phyloP scores from a whole-genome alignment of 1,140 invertebrate species.

The Apis mellifera region Amel_HAv3.1 CM009934.2:2515501-2516000 shows the following conservation, averaged over 20 bases:
- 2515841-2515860: not conserved
- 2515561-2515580: no score
- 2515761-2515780: conserved; percentile 8
- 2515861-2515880: conserved; percentile 3
- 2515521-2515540: not conserved
- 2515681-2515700: not conserved
- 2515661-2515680: no score
- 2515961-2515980: not conserved
- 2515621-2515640: no score
- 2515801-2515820: not conserved
- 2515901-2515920: no score
- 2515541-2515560: not conserved
- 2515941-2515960: not conserved
- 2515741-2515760: not conserved
- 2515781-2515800: not conserved
- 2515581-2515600: no score
- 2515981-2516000: not conserved
- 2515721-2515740: not conserved
- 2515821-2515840: not conserved
- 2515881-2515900: not conserved
- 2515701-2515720: not conserved
- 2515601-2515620: no score
- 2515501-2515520: not conserved
- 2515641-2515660: no score
- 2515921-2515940: not conserved